Evolutionary conservation across 1,140 invertebrate genomes (phyloP).

Genomic region (Procambarus virginalis): DNA sequence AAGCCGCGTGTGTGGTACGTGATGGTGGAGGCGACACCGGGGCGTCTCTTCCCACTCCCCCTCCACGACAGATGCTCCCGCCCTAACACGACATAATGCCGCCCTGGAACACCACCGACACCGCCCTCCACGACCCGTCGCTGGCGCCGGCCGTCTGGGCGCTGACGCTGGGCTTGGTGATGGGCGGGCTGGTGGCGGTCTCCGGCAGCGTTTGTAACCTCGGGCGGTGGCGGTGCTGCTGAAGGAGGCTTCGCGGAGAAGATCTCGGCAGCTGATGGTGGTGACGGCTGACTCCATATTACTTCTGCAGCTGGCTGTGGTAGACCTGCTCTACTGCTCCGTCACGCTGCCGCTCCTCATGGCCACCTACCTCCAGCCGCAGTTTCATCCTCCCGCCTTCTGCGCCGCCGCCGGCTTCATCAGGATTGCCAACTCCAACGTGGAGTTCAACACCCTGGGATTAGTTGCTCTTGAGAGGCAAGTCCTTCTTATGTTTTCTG

Average conservation of each 20-base stretch:
- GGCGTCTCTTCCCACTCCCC: no score
- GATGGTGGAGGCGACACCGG: no score
- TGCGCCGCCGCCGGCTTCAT: not conserved
- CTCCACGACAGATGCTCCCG: no score
- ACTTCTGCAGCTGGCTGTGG: not conserved
- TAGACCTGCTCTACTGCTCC: constrained; percentile 9
- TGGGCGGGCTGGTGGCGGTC: not conserved
- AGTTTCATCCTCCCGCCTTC: not conserved
- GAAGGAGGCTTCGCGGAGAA: not conserved
- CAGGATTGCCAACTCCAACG: not conserved
- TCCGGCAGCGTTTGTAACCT: not conserved
- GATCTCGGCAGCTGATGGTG: not conserved
- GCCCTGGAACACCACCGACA: no score
- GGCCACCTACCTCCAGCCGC: not conserved
- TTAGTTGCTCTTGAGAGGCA: not conserved
- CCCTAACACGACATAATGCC: no score
- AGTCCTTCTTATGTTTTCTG: no score
- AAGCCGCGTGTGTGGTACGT: no score
- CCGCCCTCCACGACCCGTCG: not conserved
- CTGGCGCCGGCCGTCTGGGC: not conserved
- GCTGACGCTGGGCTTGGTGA: not conserved
- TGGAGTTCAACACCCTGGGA: not conserved
- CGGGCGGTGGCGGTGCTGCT: not conserved
- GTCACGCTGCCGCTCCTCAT: not conserved
- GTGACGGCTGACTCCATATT: not conserved